These are phyloP conservation scores for Sipha flava DNA, from an alignment of 1,140 invertebrate genomes.

Conservation along the genomic window DNA sequence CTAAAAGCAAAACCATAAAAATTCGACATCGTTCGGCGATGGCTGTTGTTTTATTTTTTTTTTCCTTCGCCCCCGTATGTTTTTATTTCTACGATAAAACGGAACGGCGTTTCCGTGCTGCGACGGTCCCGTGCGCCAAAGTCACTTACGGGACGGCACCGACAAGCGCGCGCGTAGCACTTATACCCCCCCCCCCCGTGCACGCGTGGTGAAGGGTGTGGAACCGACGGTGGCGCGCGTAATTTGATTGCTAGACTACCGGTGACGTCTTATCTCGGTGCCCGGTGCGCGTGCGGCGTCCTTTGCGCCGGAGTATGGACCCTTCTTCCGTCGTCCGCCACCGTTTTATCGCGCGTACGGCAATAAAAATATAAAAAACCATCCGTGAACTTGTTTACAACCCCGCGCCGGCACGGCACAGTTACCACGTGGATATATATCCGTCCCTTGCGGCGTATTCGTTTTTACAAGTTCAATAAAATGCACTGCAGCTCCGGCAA, in stretches of 20 bases:
- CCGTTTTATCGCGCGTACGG: background rate
- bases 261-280: background rate
- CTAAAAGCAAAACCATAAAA: too few species aligned
- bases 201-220: background rate
- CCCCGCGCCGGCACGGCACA: background rate
- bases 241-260: background rate
- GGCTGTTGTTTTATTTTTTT: background rate
- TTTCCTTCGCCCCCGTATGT: background rate
- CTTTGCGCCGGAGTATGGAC: too few species aligned
- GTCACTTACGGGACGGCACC: too few species aligned
- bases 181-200: background rate
- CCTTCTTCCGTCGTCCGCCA: too few species aligned
- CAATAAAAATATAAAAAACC: slow-evolving; percentile 29
- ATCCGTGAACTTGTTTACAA: slow-evolving; percentile 22
- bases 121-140: too few species aligned
- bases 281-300: too few species aligned
- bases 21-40: too few species aligned
- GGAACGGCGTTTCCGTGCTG: too few species aligned
- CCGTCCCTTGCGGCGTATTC: background rate
- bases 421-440: background rate
- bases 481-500: slow-evolving; percentile 1
- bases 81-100: too few species aligned
- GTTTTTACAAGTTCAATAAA: slow-evolving; percentile 31
- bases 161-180: background rate
- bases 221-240: background rate